Base-by-base conservation (phyloP, 2,888 invertebrate genomes). In the Flexamia atlantica region DNA sequence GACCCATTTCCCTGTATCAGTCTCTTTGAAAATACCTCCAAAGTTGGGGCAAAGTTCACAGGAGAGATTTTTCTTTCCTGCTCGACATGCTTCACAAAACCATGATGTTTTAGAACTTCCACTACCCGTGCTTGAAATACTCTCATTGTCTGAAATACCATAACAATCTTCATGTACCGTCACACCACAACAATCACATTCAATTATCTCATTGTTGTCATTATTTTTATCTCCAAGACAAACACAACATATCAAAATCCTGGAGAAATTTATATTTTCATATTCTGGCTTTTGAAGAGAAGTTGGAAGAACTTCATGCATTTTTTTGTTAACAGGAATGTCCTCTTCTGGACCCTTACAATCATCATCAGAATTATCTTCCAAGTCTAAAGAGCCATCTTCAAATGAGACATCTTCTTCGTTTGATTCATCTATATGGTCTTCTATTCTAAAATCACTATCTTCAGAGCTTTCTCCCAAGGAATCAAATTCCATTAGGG, bases 41-140 rank as follows among this genome's bases (percentile, higher is more conserved):
- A 93, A 94, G 90, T 97, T 98, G 0, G 99, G 99, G 89, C 99
- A 99, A n/a, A 99, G 91, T 91, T 99, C 99, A 90, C 99, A 99
- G 50, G 93, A 94, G 0, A 98, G 98, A 89, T 96, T 95, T 17
- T 92, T 93, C 17, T 97, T 95, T 0, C 97, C 97, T 23, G 98
- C 98, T 88, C 96, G 95, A 89, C 99, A 99, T 5, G 99, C 97
- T 90, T 99, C 99, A 91, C 99, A 99, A 90, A 99, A 99, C 99
- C 99, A 99, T 0, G 99, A 99, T 86, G 99, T 99, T 0, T 98
- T 99, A 40, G 98, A 97, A 82, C 97, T 97, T 0, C 98, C 95
- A n/a, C 98, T 98, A 86, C 97, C 96, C 32, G 97, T 97, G 89
- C 98, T 98, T 7, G 97, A 96, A 86, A 97, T 94, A 90, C 90